phyloP scores from a whole-genome alignment of 1,140 invertebrate species.

The Scaptomyza hsui region DNA sequence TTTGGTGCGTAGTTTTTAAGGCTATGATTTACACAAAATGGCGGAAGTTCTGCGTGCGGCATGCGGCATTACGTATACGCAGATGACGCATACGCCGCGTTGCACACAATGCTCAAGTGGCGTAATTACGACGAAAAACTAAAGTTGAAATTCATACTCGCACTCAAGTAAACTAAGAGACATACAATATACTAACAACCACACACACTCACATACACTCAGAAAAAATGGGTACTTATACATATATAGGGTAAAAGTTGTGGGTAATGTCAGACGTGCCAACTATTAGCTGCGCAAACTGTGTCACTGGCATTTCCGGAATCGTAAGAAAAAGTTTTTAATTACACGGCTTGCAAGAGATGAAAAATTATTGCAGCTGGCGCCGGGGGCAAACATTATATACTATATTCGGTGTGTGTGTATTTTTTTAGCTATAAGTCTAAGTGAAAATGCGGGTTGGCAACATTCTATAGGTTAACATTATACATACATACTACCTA shows the following conservation, averaged over 20 bases:
- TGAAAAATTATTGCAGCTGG: constrained; percentile 21
- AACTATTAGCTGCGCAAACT: constrained; percentile 49
- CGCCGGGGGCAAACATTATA: background rate
- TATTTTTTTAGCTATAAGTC: constrained; percentile 37
- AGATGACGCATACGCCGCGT: constrained; percentile 76
- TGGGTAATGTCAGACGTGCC: constrained; percentile 34
- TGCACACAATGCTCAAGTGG: constrained; percentile 76
- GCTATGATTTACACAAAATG: constrained; percentile 49
- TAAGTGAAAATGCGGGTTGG: constrained; percentile 62
- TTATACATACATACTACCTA: constrained; percentile 68
- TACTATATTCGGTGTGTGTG: constrained; percentile 1
- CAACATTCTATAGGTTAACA: constrained; percentile 78
- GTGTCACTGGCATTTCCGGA: constrained; percentile 47
- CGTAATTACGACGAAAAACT: constrained; percentile 72
- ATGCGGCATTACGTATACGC: constrained; percentile 47
- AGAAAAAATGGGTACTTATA: background rate
- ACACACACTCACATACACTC: constrained; percentile 34
- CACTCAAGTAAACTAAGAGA: constrained; percentile 75
- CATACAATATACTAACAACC: constrained; percentile 53
- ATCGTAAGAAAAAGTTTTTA: constrained; percentile 63
- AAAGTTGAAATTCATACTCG: constrained; percentile 82
- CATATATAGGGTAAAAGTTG: constrained; percentile 32
- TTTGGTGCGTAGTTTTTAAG: constrained; percentile 17
- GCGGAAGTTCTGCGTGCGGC: constrained; percentile 51
- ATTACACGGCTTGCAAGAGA: constrained; percentile 41